A percentile compares a stretch with the other conserved stretches of the same genome.
These are phyloP conservation scores for Oxystoma pomonae DNA, from an alignment of 2,888 invertebrate species.

Conservation along the genomic window DNA sequence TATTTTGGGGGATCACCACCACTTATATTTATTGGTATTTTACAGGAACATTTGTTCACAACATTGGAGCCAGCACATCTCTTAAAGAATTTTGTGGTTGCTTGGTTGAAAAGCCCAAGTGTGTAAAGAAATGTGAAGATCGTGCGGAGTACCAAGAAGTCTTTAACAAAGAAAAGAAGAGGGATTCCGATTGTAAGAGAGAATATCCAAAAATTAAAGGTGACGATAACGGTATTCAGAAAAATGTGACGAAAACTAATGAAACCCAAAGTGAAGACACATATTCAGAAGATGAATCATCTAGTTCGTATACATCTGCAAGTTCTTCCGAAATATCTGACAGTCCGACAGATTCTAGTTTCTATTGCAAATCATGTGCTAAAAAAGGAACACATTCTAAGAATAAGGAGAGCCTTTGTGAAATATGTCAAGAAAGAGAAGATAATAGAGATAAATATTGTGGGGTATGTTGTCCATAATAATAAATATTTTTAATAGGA, in stretches of 20 bases:
- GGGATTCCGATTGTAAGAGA: neutral
- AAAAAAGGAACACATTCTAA: too few relatives aligned
- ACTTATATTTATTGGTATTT: too few relatives aligned
- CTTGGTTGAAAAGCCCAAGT: conserved; percentile 14
- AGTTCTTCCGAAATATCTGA: neutral
- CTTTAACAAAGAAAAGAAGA: neutral
- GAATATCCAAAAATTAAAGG: neutral
- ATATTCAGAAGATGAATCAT: neutral
- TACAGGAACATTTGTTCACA: too few relatives aligned
- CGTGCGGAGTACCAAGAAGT: conserved; percentile 13
- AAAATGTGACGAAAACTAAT: conserved; percentile 1
- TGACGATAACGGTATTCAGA: neutral
- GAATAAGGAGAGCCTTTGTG: too few relatives aligned
- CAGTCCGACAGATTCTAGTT: neutral
- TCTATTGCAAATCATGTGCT: neutral
- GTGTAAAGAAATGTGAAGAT: conserved; percentile 13
- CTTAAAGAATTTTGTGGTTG: conserved; percentile 15
- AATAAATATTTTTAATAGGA: too few relatives aligned
- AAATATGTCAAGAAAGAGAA: too few relatives aligned
- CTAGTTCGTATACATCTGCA: neutral
- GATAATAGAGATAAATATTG: too few relatives aligned
- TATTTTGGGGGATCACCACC: too few relatives aligned
- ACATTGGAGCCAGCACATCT: too few relatives aligned
- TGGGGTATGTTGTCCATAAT: too few relatives aligned
- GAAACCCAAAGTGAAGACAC: neutral